phyloP scores from a whole-genome alignment of 2,888 invertebrate species.

The Callinectes sapidus region DNA sequence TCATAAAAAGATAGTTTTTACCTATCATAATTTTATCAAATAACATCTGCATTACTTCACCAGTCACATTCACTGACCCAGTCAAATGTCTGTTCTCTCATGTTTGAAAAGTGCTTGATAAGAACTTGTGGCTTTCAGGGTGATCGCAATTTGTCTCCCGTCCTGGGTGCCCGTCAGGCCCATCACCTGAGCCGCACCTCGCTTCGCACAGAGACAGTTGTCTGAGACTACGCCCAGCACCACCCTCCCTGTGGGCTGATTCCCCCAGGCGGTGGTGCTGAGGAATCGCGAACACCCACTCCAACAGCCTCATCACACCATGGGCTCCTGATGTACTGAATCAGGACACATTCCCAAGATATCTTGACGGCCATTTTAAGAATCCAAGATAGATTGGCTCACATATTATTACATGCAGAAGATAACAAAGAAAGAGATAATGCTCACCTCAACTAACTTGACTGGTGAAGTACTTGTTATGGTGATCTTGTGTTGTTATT shows the following conservation, averaged over 20 bases:
- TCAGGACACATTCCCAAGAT: slow-evolving; percentile 33
- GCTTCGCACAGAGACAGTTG: slow-evolving; percentile 70
- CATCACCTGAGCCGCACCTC: slow-evolving; percentile 72
- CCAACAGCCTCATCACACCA: slow-evolving; percentile 67
- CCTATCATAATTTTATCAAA: neutral
- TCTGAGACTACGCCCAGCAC: slow-evolving; percentile 73
- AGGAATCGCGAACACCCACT: slow-evolving; percentile 65
- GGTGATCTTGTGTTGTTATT: slow-evolving; percentile 31
- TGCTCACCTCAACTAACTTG: neutral
- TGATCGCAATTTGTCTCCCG: slow-evolving; percentile 71
- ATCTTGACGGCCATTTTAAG: slow-evolving; percentile 35
- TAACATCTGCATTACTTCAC: slow-evolving; percentile 11
- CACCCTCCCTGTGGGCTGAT: slow-evolving; percentile 59
- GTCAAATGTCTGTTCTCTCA: neutral
- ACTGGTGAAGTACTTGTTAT: slow-evolving; percentile 29
- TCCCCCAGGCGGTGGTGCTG: slow-evolving; percentile 65
- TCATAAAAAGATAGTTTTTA: neutral
- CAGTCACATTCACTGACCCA: neutral
- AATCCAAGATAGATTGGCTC: slow-evolving; percentile 35
- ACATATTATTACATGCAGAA: slow-evolving; percentile 20
- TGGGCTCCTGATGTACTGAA: slow-evolving; percentile 63
- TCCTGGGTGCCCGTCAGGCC: slow-evolving; percentile 71
- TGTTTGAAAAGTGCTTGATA: neutral
- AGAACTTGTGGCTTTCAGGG: slow-evolving; percentile 55
- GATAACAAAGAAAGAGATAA: slow-evolving; percentile 24